phyloP scores from a whole-genome alignment of 2,888 invertebrate genomes.

The Drosophila nr. medialis region DNA sequence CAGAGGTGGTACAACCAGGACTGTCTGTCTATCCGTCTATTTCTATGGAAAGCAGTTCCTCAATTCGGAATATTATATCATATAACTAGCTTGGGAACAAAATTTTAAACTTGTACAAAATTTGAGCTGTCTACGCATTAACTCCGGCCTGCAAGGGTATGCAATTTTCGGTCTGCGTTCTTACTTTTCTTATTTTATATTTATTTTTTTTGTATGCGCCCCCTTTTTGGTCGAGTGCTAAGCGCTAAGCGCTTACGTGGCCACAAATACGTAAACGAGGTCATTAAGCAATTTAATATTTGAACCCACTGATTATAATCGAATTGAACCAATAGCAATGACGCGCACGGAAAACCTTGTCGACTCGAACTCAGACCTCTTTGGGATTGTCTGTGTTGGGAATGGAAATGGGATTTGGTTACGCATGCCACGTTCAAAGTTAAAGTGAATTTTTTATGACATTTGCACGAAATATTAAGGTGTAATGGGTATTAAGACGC shows the following conservation, averaged over 20 bases:
- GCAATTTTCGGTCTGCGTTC: not conserved
- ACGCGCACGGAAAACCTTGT: conserved; percentile 11
- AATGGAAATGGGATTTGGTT: conserved; percentile 51
- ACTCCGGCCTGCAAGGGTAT: not conserved
- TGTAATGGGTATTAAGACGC: conserved; percentile 68
- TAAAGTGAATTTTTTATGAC: conserved; percentile 76
- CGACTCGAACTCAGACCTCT: conserved; percentile 2
- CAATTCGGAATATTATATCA: not conserved
- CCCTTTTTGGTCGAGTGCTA: conserved; percentile 20
- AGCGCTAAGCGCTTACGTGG: conserved; percentile 66
- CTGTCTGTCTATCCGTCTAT: not conserved
- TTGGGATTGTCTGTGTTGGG: not conserved
- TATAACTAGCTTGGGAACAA: not conserved
- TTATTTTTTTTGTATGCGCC: conserved; percentile 2
- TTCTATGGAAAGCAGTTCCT: not conserved
- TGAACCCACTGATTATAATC: conserved; percentile 77
- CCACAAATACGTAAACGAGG: conserved; percentile 66
- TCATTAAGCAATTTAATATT: conserved; percentile 80
- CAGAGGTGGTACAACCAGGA: not conserved
- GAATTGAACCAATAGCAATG: conserved; percentile 48
- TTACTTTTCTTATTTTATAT: not conserved
- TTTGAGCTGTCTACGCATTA: not conserved
- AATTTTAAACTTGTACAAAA: not conserved
- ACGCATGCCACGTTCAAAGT: conserved; percentile 56
- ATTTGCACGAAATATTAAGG: conserved; percentile 77